phyloP scores from a whole-genome alignment of 2,888 invertebrate species.

The Cantharis rufa region DNA sequence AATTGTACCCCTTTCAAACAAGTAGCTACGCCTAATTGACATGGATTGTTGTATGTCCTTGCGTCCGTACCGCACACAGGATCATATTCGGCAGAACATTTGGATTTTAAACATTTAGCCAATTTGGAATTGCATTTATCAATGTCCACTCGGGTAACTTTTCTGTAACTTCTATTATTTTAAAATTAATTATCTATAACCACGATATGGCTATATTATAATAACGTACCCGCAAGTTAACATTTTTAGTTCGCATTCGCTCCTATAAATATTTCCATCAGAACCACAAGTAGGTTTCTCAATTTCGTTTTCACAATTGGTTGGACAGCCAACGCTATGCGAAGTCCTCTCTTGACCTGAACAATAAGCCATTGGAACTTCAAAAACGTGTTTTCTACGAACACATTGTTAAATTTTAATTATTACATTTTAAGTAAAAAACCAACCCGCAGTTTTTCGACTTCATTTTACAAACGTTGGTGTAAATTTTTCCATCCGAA shows the following conservation, averaged over 20 bases:
- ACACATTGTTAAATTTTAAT: conserved; percentile 31
- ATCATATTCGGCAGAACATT: conserved; percentile 71
- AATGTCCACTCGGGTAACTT: conserved; percentile 73
- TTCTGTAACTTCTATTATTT: conserved; percentile 51
- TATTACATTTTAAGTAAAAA: conserved; percentile 21
- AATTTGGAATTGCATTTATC: conserved; percentile 78
- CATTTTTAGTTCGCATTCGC: conserved; percentile 86
- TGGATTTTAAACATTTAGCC: conserved; percentile 75
- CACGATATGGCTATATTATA: background rate
- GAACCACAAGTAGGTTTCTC: conserved; percentile 82
- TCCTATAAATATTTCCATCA: conserved; percentile 86
- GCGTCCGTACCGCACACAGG: conserved; percentile 92
- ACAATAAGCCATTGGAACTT: conserved; percentile 89
- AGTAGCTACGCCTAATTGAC: conserved; percentile 80
- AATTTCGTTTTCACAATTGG: conserved; percentile 73
- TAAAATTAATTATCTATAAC: background rate
- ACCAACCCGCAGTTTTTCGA: conserved; percentile 87
- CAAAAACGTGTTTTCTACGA: conserved; percentile 84
- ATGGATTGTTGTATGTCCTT: conserved; percentile 80
- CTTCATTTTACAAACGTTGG: conserved; percentile 89
- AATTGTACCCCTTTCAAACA: conserved; percentile 87
- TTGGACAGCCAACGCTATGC: conserved; percentile 66
- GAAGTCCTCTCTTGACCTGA: conserved; percentile 75
- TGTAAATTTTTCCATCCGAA: conserved; percentile 86
- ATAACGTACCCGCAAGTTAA: conserved; percentile 79